These are phyloP conservation scores for Drosophila subobscura DNA, from an alignment of 1,140 invertebrate species.

Conservation along the genomic window DNA sequence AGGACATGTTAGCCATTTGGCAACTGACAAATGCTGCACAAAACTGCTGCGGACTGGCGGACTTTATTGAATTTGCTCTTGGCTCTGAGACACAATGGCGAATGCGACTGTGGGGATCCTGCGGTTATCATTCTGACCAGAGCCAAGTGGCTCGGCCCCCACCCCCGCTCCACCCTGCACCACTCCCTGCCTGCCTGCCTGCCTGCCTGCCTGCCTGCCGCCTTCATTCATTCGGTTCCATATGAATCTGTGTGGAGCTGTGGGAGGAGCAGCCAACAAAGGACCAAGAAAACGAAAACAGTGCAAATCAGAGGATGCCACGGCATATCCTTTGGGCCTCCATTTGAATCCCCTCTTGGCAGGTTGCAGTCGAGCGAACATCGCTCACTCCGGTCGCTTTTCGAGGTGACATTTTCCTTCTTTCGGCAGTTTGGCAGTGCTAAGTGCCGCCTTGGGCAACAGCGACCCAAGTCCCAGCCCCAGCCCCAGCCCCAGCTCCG, in stretches of 20 bases:
- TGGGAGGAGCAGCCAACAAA: slow-evolving; percentile 9
- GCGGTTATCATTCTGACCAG: slow-evolving; percentile 40
- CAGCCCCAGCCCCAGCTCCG: neutral
- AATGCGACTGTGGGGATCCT: slow-evolving; percentile 28
- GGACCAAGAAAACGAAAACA: slow-evolving; percentile 43
- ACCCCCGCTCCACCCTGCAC: neutral
- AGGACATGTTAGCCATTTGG: slow-evolving; percentile 52
- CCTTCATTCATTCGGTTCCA: slow-evolving; percentile 61
- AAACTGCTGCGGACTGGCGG: slow-evolving; percentile 24
- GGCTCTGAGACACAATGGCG: slow-evolving; percentile 42
- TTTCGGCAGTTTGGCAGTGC: slow-evolving; percentile 35
- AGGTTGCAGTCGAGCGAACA: neutral
- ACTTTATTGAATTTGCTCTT: slow-evolving; percentile 52
- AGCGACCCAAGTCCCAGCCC: neutral
- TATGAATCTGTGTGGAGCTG: slow-evolving; percentile 28
- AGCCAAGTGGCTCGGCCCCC: slow-evolving; percentile 29
- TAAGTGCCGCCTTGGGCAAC: slow-evolving; percentile 53
- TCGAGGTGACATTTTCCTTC: slow-evolving; percentile 13
- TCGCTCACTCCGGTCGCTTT: neutral
- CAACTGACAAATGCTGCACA: slow-evolving; percentile 52
- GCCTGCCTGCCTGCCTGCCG: slow-evolving; percentile 4
- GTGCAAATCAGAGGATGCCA: slow-evolving; percentile 38
- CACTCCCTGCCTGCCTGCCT: neutral
- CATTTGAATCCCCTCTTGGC: too few relatives aligned
- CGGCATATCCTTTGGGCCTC: too few relatives aligned